phyloP scores from a whole-genome alignment of 2,888 invertebrate species.

The Drosophila paramelanica region DNA sequence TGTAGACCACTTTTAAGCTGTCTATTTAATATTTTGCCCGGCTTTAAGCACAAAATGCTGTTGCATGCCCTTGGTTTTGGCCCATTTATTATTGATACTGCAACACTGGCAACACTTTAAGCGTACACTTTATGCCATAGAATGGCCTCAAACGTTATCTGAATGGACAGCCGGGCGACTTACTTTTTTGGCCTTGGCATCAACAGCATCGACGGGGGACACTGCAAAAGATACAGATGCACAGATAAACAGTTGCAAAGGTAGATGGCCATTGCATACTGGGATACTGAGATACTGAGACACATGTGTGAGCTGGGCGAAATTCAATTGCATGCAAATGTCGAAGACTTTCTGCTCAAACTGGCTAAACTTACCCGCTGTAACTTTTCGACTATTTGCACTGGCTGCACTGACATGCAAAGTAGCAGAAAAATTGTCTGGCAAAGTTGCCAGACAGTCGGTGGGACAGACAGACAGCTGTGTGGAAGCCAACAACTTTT shows the following conservation, averaged over 20 bases:
- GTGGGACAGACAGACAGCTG: constrained; percentile 16
- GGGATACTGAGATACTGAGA: not conserved
- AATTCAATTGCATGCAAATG: constrained; percentile 70
- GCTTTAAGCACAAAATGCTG: constrained; percentile 19
- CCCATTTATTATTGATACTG: constrained; percentile 67
- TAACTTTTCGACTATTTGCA: constrained; percentile 70
- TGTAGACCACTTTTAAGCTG: constrained; percentile 64
- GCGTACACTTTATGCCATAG: constrained; percentile 66
- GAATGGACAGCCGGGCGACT: constrained; percentile 32
- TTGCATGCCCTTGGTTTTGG: constrained; percentile 28
- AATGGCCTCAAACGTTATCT: constrained; percentile 64
- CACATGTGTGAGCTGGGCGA: constrained; percentile 14
- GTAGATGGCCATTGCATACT: not conserved
- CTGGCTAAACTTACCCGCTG: constrained; percentile 49
- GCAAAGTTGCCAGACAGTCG: constrained; percentile 69
- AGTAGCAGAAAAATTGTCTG: constrained; percentile 80
- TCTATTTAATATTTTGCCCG: constrained; percentile 48
- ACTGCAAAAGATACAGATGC: constrained; percentile 17
- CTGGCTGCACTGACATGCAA: constrained; percentile 69
- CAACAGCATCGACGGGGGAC: constrained; percentile 11
- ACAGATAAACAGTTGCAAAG: constrained; percentile 17
- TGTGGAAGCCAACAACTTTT: constrained; percentile 17
- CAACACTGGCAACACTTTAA: constrained; percentile 55
- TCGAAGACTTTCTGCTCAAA: constrained; percentile 31
- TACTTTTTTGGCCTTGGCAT: constrained; percentile 22